Conservation (phyloP, 2,113 vertebrate genomes). For the Lagopus leucura region DNA sequence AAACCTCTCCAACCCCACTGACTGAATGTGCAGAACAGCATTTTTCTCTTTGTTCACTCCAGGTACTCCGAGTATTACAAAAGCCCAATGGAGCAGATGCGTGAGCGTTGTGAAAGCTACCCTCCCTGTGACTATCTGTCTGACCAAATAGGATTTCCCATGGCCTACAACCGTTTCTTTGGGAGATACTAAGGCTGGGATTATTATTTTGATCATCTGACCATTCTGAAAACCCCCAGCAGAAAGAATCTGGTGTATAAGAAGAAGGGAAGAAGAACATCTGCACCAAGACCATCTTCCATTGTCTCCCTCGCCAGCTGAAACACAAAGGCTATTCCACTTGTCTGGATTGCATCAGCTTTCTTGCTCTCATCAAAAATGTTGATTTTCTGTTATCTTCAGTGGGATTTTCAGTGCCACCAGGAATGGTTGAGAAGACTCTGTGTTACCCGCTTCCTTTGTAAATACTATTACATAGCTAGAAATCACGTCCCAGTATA, state of each 20-base stretch:
- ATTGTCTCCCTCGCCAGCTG: neutral
- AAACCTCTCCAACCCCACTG: neutral
- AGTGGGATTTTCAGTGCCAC: neutral
- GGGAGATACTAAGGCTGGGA: slow-evolving; percentile 72
- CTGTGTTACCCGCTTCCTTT: neutral
- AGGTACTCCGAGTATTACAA: slow-evolving; percentile 59
- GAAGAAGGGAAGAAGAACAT: neutral
- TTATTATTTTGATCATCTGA: neutral
- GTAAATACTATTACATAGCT: neutral
- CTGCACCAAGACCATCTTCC: neutral
- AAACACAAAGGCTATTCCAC: neutral
- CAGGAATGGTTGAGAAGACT: neutral
- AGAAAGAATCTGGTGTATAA: neutral
- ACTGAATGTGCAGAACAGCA: neutral
- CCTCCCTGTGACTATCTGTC: slow-evolving; percentile 80
- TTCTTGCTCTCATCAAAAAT: neutral
- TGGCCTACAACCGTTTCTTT: slow-evolving; percentile 83
- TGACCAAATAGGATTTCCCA: slow-evolving; percentile 76
- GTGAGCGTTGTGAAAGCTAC: slow-evolving; percentile 82
- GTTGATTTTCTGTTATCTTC: neutral
- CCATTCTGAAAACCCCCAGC: neutral
- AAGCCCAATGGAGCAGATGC: slow-evolving; percentile 65
- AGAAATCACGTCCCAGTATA: neutral
- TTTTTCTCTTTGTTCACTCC: slow-evolving; percentile 1
- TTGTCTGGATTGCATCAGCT: neutral